phyloP scores from a whole-genome alignment of 2,888 invertebrate genomes.

The Chorisops tibialis region DNA sequence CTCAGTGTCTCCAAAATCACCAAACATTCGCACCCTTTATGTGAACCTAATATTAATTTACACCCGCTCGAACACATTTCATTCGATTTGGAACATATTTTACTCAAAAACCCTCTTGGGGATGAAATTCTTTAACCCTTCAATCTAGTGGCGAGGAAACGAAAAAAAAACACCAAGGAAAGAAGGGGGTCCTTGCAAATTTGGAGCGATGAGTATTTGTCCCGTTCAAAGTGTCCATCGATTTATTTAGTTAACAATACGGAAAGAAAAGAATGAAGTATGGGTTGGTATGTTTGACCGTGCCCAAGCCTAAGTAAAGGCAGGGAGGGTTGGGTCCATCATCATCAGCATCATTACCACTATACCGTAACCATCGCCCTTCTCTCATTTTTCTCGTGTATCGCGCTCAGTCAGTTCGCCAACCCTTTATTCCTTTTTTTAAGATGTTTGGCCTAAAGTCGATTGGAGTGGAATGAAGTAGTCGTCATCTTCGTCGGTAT shows the following conservation, averaged over 20 bases:
- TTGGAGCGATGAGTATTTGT: neutral
- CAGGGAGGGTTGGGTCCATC: constrained; percentile 10
- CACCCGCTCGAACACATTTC: constrained; percentile 31
- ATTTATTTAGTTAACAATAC: constrained; percentile 33
- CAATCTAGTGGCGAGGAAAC: neutral
- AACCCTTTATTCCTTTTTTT: neutral
- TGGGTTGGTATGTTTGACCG: constrained; percentile 10
- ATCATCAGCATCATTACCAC: constrained; percentile 26
- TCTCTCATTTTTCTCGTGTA: too few species aligned
- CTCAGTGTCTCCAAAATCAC: too few species aligned
- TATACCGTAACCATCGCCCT: constrained; percentile 1
- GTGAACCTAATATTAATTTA: constrained; percentile 31
- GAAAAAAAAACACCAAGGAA: constrained; percentile 12
- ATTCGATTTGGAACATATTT: constrained; percentile 33
- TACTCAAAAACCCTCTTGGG: constrained; percentile 32
- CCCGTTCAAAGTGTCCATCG: constrained; percentile 29
- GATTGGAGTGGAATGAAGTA: constrained; percentile 25
- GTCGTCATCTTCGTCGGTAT: constrained; percentile 10
- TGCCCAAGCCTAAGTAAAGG: too few species aligned
- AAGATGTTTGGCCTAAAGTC: neutral
- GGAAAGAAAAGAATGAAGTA: constrained; percentile 23
- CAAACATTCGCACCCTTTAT: neutral
- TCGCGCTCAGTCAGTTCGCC: too few species aligned
- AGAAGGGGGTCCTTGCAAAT: neutral
- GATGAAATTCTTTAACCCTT: constrained; percentile 16